Evolutionary conservation across 2,797 vertebrate genomes (phyloP), one percentile per base, ranked within the genome.

Genomic region (Scyliorhinus canicula): DNA sequence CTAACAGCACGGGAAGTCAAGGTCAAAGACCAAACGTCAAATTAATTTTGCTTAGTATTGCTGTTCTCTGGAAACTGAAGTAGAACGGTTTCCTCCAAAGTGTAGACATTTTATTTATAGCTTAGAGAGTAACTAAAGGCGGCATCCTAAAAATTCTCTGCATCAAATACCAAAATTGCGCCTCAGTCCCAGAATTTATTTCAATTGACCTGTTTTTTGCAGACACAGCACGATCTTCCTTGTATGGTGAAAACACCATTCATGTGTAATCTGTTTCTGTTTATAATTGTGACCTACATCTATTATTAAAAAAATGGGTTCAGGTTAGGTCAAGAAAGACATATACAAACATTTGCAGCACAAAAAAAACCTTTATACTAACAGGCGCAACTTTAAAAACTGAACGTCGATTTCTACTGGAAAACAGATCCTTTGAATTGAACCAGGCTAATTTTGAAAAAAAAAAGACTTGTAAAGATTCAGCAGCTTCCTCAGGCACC

Each of bases 401-500:
- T 31, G 28, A 67, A 69, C 31, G 65, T 28, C 40, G 50, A 19
- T 71, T 93, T 93, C 12, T 11, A 93, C 12, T n/a, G 40, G 1
- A 50, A 50, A 69, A 71, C 31, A 50, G 52, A 93, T 52, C 26
- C 2, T 71, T 93, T 71, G 71, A 44, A 93, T 93, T 65, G 3
- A 93, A 93, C 11, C 40, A 67, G 65, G 57, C 35, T 67, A 28
- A 5, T 93, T 47, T 93, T 67, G 12, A 28, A 31, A 47, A 19
- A 63, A 63, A 90, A 93, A 40, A 50, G 60, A 28, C 40, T 5
- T 97, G n/a, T n/a, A 96, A 97, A 97, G 96, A 97, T 95, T 95
- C 96, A 96, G 96, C 95, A 95, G 96, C 96, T 96, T 95, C 96
- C 97, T 97, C 96, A 98, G 97, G 96, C 97, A 97, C 96, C 31